Conservation (phyloP, 92 coral and sea anemone genomes). For the Zoanthus gigantus region DNA sequence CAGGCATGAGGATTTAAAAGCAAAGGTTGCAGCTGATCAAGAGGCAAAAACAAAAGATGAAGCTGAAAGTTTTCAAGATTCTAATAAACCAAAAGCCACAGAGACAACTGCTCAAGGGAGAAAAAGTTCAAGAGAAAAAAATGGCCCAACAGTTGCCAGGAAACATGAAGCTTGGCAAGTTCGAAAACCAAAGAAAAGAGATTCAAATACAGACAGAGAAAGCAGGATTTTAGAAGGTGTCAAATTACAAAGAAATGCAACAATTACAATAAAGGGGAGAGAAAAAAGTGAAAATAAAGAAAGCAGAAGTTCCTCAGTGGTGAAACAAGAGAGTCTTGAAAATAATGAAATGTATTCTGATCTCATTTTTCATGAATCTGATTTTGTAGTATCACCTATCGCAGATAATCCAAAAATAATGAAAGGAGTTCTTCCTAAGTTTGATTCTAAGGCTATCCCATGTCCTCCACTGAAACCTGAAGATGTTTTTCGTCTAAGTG, state of each 20-base stretch:
- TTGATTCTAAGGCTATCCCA: constrained; percentile 90
- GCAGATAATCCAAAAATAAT: constrained; percentile 92
- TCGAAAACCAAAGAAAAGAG: neutral
- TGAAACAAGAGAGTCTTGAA: constrained; percentile 12
- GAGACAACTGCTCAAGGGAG: constrained; percentile 3
- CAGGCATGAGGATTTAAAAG: constrained; percentile 13
- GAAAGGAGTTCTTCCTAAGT: constrained; percentile 82
- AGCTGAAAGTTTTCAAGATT: neutral
- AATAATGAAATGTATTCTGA: constrained; percentile 42
- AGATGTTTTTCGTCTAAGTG: constrained; percentile 71
- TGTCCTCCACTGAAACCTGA: constrained; percentile 89
- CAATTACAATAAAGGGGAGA: constrained; percentile 26
- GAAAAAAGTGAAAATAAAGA: constrained; percentile 34
- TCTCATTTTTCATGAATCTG: constrained; percentile 86
- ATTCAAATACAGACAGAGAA: constrained; percentile 3
- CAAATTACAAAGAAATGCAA: constrained; percentile 28
- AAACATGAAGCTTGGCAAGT: constrained; percentile 21
- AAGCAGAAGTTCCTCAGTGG: constrained; percentile 7
- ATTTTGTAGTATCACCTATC: constrained; percentile 89
- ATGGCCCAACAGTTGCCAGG: neutral
- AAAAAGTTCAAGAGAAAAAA: constrained; percentile 29
- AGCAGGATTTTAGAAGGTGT: constrained; percentile 19
- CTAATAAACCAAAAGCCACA: constrained; percentile 36
- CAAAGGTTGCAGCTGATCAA: constrained; percentile 18
- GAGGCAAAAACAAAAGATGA: neutral